These are phyloP conservation scores for Pseudotriccus pelzelni DNA, from an alignment of 2,797 vertebrate genomes.

Conservation along the genomic window DNA sequence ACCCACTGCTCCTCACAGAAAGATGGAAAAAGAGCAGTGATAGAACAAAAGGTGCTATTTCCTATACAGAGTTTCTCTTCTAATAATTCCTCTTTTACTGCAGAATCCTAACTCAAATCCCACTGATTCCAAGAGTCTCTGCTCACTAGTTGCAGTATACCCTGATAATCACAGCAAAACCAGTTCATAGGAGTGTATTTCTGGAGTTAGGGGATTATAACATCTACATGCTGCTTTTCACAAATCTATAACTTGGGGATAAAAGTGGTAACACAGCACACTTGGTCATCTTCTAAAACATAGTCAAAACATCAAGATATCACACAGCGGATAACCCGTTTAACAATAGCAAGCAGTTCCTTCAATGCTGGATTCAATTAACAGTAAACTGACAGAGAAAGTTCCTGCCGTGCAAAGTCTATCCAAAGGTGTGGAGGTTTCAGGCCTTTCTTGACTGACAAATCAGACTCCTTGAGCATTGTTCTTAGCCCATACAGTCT, in stretches of 20 bases:
- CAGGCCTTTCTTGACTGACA: conserved; percentile 1
- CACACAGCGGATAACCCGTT: not conserved
- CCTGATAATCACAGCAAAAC: not conserved
- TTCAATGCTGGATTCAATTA: conserved; percentile 30
- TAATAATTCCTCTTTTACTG: not conserved
- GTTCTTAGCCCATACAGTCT: not conserved
- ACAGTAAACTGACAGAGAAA: not conserved
- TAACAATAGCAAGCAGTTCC: conserved; percentile 49
- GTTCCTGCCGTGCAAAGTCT: conserved; percentile 31
- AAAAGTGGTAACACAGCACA: not conserved
- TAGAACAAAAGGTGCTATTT: not conserved
- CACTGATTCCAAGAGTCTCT: not conserved
- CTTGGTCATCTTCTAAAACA: not conserved
- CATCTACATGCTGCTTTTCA: not conserved
- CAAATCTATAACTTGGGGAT: not conserved
- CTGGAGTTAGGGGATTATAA: not conserved
- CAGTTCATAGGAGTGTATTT: not conserved
- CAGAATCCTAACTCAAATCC: not conserved
- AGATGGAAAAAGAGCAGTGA: not conserved
- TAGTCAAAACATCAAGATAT: not conserved
- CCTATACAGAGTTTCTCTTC: not conserved
- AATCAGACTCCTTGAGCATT: not conserved
- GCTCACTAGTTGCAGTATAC: not conserved
- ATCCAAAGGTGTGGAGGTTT: not conserved
- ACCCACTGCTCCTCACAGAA: not conserved